A percentile compares a stretch with the other conserved stretches of the same genome.
These are phyloP conservation scores for Melanaphis sacchari DNA, from an alignment of 1,140 invertebrate genomes.

Conservation along the genomic window DNA sequence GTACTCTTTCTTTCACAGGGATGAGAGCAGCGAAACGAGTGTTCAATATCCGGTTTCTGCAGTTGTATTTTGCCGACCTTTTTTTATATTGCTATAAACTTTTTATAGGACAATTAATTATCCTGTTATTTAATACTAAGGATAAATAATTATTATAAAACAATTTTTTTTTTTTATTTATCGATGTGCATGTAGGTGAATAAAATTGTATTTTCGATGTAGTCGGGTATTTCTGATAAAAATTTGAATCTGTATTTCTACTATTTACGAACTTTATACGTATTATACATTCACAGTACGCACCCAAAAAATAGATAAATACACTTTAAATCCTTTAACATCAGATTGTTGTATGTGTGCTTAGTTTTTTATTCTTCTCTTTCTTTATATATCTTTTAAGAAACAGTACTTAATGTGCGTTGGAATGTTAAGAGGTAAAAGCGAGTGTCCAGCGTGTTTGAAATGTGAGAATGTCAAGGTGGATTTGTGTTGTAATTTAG, in stretches of 20 bases:
- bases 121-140: not conserved
- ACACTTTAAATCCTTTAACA: not conserved
- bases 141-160: not conserved
- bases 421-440: constrained; percentile 30
- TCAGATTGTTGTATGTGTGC: not conserved
- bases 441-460: not conserved
- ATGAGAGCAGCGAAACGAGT: not conserved
- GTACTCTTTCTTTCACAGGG: not conserved
- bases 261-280: not conserved
- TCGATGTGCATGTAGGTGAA: not conserved
- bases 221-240: not conserved
- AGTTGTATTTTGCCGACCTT: not conserved
- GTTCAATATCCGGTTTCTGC: not conserved
- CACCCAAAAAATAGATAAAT: not conserved
- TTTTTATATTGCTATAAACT: not conserved
- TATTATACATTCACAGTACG: not conserved
- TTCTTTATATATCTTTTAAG: not conserved
- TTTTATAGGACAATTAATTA: not conserved
- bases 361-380: not conserved
- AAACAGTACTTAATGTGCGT: not conserved
- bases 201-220: not conserved
- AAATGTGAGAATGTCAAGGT: constrained; percentile 46
- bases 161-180: not conserved
- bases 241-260: not conserved
- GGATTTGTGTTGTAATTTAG: constrained; percentile 31